Evolutionary conservation across 2,797 vertebrate species (phyloP).

Genomic region (Eidolon dupreanum): DNA sequence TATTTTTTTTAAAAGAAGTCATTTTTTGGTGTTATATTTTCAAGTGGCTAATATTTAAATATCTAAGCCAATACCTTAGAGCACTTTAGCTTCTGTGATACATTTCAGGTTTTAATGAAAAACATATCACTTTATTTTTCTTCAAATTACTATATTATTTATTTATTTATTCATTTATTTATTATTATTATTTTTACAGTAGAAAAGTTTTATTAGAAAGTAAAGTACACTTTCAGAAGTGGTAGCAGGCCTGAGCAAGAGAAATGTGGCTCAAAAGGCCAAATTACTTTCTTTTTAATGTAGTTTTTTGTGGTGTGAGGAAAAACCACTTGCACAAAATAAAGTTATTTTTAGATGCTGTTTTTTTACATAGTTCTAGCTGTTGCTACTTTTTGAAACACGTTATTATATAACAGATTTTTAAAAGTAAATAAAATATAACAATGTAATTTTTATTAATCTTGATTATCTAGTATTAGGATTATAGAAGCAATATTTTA

Average conservation of each 20-base stretch:
- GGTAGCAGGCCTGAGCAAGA: no score
- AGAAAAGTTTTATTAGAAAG: no score
- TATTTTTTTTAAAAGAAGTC: background rate
- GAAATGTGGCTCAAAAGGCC: no score
- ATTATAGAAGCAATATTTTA: constrained; percentile 1
- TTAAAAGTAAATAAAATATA: constrained; percentile 19
- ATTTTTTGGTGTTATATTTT: constrained; percentile 27
- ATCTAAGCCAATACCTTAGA: background rate
- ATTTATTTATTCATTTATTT: no score
- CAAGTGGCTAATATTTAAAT: constrained; percentile 42
- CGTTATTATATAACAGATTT: background rate
- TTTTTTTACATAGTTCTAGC: background rate
- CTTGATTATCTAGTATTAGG: constrained; percentile 4
- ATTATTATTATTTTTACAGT: background rate
- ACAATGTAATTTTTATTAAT: background rate
- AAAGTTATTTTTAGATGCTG: constrained; percentile 19
- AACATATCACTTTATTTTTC: constrained; percentile 20
- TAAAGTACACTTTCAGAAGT: no score
- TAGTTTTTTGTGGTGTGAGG: background rate
- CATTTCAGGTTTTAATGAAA: constrained; percentile 40
- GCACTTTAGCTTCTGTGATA: background rate
- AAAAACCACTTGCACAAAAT: constrained; percentile 3
- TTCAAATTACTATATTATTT: background rate
- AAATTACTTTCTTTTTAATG: background rate
- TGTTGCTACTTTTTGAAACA: background rate